Evolutionary conservation across 2,888 invertebrate species (phyloP), one percentile per base, ranked within the genome.

Genomic region (Cheilosia soror): DNA sequence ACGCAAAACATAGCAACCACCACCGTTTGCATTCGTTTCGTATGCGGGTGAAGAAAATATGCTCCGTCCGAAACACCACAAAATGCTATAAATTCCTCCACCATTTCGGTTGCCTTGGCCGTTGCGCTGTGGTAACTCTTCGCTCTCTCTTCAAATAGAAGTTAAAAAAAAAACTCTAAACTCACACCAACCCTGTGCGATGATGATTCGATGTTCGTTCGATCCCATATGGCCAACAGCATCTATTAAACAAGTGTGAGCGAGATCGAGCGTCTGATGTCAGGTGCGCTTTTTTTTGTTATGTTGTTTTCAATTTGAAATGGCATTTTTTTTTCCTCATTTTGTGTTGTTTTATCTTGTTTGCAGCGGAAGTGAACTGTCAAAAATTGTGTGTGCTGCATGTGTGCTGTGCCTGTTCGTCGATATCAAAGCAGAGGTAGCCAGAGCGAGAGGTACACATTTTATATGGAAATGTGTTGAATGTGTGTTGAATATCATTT

Each of bases 221-320:
- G 80, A 80, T 85, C 80, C 76, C 85, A 85, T 85, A 85, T 85
- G 85, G 85, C 76, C 62, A 55, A 29, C 58, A 68, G 27, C 37
- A 66, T 25, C 20, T 51, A 9, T 4, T 20, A 15, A 51, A 71
- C 72, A n/a, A 72, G 85, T 40, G 72, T 40, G 76, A 85, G 72
- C 57, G 72, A 81, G 81, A 55, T 68, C 40, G 72, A 60, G 72
- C 15, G 55, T 60, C 40, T 81, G 76, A 77, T 77, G 85, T 85
- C 85, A 85, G 85, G 85, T 85, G 85, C 85, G 85, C 85, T 85
- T 85, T 85, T 85, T 82, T 85, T 85, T 85, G 55, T 85, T 81
- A 76, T 81, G 81, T 85, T 85, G 85, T 85, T 85, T 85, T 85
- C 71, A 81, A 85, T 42, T 85, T 77, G 71, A 85, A 85, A 81